These are phyloP conservation scores for Malthinus flaveolus DNA, from an alignment of 2,888 invertebrate genomes.

Conservation along the genomic window DNA sequence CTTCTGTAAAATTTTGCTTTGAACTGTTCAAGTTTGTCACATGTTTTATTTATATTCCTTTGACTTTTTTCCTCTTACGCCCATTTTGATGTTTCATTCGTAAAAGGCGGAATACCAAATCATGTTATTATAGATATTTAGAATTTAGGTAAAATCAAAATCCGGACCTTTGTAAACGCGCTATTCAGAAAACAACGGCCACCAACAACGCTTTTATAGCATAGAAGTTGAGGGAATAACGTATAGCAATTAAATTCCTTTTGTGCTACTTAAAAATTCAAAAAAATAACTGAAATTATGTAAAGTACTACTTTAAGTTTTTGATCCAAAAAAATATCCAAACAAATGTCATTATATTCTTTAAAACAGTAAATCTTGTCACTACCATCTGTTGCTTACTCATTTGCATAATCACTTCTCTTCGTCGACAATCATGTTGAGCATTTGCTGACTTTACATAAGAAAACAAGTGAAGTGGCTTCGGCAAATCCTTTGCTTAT, in stretches of 20 bases:
- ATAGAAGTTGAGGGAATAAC: too few relatives aligned
- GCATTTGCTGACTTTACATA: slow-evolving; percentile 15
- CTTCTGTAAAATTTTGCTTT: slow-evolving; percentile 38
- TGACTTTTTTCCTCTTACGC: slow-evolving; percentile 39
- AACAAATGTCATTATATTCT: slow-evolving; percentile 12
- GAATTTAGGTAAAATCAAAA: slow-evolving; percentile 17
- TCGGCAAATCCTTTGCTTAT: slow-evolving; percentile 1
- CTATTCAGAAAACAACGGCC: too few relatives aligned
- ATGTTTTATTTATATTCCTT: slow-evolving; percentile 48
- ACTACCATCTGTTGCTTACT: slow-evolving; percentile 28
- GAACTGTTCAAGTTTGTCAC: slow-evolving; percentile 47
- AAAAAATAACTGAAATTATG: too few relatives aligned
- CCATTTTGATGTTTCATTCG: slow-evolving; percentile 44
- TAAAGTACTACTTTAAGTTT: too few relatives aligned
- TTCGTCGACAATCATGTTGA: slow-evolving; percentile 22
- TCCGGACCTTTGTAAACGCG: too few relatives aligned
- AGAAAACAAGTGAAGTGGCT: slow-evolving; percentile 11
- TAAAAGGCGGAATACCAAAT: slow-evolving; percentile 37
- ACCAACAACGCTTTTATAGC: too few relatives aligned
- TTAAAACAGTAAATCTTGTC: slow-evolving; percentile 23
- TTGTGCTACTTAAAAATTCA: too few relatives aligned
- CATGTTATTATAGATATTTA: slow-evolving; percentile 32
- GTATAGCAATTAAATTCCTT: too few relatives aligned
- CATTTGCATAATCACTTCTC: slow-evolving; percentile 29
- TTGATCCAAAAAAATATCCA: not conserved